Evolutionary conservation across 2,888 invertebrate genomes (phyloP), one percentile per base, ranked within the genome.

Genomic region (Agrochola lychnidis): DNA sequence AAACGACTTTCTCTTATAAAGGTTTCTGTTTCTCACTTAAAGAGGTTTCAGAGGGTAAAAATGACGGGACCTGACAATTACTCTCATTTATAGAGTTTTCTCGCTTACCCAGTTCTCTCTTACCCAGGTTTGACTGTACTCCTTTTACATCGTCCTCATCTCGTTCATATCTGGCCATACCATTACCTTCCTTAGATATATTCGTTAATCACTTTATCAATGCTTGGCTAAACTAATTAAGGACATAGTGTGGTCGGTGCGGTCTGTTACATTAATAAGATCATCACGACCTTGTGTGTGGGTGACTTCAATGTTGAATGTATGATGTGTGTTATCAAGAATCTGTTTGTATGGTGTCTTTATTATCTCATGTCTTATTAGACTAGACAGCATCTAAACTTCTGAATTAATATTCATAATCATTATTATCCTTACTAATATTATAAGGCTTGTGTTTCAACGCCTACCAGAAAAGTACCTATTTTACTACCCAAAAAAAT

Each of bases 251-350:
- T 53, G 79, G 63, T 68, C 19, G 4, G 53, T 25, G 53, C 51
- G 14, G 51, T 71, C 64, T 81, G 85, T 62, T 81, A 14, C 61
- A 80, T 74, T 62, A 81, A 84, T 72, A 68, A 70, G 85, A 81
- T 81, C 71, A 71, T 71, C 62, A 36, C 2, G 51, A 72, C 81
- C 81, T 81, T 66, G 72, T 45, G 75, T 22, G 69, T 64, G 67
- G 48, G 61, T 70, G 70, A 76, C 67, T 67, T 70, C 73, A 76
- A 61, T 84, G 71, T 83, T 79, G 51, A 56, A n/a, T 64, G 57
- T 73, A 68, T 71, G 68, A 62, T 42, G 56, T 82, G 61, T 57
- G 51, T 71, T 56, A 84, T 62, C 75, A 72, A 7, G 4, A 36
- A 40, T 73, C 48, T 74, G 59, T 64, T 64, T 59, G 40, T 80